phyloP scores from a whole-genome alignment of 1,140 invertebrate genomes.

The Potamilus streckersoni region DNA sequence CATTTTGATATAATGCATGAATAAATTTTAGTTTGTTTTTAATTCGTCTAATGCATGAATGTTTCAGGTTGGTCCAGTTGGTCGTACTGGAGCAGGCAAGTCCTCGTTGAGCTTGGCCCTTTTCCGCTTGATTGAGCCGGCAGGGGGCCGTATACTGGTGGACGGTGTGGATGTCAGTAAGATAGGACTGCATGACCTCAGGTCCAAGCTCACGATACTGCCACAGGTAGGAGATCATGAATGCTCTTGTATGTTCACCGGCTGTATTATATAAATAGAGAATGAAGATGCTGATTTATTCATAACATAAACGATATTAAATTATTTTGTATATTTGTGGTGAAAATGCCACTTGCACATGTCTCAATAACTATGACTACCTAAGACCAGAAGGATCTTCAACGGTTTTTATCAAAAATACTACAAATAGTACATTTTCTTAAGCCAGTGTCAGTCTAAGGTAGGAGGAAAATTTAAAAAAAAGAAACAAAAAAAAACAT shows the following conservation, averaged over 20 bases:
- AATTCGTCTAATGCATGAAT: conserved; percentile 62
- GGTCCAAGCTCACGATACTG: conserved; percentile 91
- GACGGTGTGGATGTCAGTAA: conserved; percentile 89
- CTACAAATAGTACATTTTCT: too few relatives aligned
- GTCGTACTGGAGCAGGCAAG: conserved; percentile 74
- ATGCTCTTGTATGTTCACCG: not conserved
- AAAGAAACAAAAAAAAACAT: too few relatives aligned
- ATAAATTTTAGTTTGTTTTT: conserved; percentile 70
- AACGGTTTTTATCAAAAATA: too few relatives aligned
- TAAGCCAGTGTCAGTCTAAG: too few relatives aligned
- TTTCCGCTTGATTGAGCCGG: conserved; percentile 73
- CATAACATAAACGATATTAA: too few relatives aligned
- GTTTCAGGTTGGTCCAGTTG: conserved; percentile 72
- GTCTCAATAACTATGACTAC: too few relatives aligned
- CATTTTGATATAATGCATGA: not conserved
- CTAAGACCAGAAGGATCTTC: too few relatives aligned
- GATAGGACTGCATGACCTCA: conserved; percentile 89
- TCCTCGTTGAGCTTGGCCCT: conserved; percentile 71
- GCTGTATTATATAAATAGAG: too few relatives aligned
- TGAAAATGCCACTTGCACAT: too few relatives aligned
- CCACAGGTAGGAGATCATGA: conserved; percentile 74
- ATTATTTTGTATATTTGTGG: too few relatives aligned
- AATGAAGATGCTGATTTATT: too few relatives aligned
- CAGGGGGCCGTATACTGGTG: conserved; percentile 87
- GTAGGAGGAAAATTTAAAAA: too few relatives aligned